Conservation (phyloP, 2,888 invertebrate species). For the Drosophila barbarae region DNA sequence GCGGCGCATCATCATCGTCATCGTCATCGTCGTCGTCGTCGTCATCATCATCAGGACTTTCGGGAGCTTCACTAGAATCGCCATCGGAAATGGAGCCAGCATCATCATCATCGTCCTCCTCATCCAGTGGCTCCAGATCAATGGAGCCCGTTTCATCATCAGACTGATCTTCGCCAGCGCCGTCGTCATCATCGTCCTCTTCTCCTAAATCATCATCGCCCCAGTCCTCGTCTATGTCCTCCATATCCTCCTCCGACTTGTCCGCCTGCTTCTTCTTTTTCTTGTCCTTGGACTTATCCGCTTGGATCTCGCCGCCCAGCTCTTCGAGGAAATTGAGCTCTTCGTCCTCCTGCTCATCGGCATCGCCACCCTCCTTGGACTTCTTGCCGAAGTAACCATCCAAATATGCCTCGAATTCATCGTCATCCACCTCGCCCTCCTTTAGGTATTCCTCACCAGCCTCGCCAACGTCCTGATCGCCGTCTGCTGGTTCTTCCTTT, state of each 20-base stretch:
- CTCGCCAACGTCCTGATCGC: slow-evolving; percentile 80
- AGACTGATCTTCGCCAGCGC: slow-evolving; percentile 68
- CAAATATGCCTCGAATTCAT: slow-evolving; percentile 81
- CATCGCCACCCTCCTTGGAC: slow-evolving; percentile 82
- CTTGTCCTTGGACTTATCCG: slow-evolving; percentile 59
- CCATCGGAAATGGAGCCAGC: slow-evolving; percentile 68
- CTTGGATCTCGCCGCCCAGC: slow-evolving; percentile 81
- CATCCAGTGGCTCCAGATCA: slow-evolving; percentile 61
- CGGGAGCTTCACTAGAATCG: slow-evolving; percentile 65
- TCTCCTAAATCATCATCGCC: slow-evolving; percentile 73
- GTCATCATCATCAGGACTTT: slow-evolving; percentile 51
- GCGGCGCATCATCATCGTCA: slow-evolving; percentile 53
- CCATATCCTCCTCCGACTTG: slow-evolving; percentile 77
- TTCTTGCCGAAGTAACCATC: slow-evolving; percentile 80
- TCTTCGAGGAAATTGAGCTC: slow-evolving; percentile 86
- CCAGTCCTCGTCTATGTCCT: slow-evolving; percentile 73
- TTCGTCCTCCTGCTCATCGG: slow-evolving; percentile 81
- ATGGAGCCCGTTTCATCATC: slow-evolving; percentile 74
- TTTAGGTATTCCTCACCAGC: slow-evolving; percentile 81
- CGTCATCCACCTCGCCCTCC: slow-evolving; percentile 85
- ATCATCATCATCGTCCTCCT: slow-evolving; percentile 62
- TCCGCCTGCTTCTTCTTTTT: slow-evolving; percentile 63
- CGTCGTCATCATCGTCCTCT: slow-evolving; percentile 71
- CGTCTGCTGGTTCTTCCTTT: slow-evolving; percentile 59
- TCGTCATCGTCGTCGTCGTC: slow-evolving; percentile 57